phyloP scores from a whole-genome alignment of 2,797 vertebrate species.

The Alcedo quadribrachys region DNA sequence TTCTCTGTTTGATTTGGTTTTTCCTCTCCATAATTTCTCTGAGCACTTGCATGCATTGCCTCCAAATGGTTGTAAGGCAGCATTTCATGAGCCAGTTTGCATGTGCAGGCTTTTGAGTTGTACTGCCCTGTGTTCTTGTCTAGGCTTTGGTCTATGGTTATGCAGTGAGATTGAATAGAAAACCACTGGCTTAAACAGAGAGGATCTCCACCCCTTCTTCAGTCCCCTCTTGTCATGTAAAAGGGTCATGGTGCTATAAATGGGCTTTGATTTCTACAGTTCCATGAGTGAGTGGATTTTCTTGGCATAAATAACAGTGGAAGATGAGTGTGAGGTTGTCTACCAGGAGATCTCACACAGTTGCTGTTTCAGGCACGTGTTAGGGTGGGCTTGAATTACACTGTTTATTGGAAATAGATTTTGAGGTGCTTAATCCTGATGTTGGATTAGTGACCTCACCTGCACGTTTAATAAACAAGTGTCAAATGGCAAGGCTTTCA shows the following conservation, averaged over 20 bases:
- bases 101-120: neutral
- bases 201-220: neutral
- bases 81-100: neutral
- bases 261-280: neutral
- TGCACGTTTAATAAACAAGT: neutral
- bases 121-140: neutral
- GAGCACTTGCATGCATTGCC: neutral
- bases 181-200: neutral
- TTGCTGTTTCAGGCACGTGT: neutral
- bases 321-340: neutral
- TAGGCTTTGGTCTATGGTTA: neutral
- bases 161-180: neutral
- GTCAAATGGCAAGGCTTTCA: neutral
- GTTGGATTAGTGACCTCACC: neutral
- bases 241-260: neutral
- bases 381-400: neutral
- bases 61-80: neutral
- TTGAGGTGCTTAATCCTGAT: conserved; percentile 3
- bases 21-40: conserved; percentile 35
- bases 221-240: neutral
- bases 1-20: conserved; percentile 51
- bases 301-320: neutral
- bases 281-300: neutral
- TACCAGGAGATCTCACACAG: neutral
- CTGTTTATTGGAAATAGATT: neutral